Evolutionary conservation across 2,888 invertebrate species (phyloP).

Genomic region (Lampropteryx suffumata): DNA sequence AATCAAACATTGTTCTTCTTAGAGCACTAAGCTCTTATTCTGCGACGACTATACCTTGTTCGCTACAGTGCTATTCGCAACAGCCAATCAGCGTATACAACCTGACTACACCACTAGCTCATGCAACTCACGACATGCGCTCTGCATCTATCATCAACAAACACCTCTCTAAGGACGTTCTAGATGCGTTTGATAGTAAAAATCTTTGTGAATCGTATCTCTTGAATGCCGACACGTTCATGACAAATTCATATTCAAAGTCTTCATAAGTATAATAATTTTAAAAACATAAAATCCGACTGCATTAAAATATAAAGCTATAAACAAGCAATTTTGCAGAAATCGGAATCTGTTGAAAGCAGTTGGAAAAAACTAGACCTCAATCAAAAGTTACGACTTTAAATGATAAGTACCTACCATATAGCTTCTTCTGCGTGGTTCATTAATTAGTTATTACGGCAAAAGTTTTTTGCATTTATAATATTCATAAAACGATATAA

Average conservation of each 20-base stretch:
- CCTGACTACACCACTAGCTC: slow-evolving; percentile 29
- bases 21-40: slow-evolving; percentile 32
- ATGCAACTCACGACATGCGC: slow-evolving; percentile 12
- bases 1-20: slow-evolving; percentile 44
- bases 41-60: slow-evolving; percentile 4
- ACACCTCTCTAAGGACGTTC: slow-evolving; percentile 42
- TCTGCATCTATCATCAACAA: slow-evolving; percentile 51
- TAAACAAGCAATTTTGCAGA: no score
- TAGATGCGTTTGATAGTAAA: slow-evolving; percentile 43
- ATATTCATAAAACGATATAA: no score
- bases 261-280: no score
- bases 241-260: slow-evolving; percentile 25
- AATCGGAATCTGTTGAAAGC: no score
- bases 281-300: no score
- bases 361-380: no score
- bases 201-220: slow-evolving; percentile 56
- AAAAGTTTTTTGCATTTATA: no score
- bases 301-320: no score
- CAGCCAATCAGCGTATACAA: slow-evolving; percentile 40
- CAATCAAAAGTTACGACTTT: no score
- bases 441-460: no score
- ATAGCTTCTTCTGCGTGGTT: no score
- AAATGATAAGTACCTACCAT: no score
- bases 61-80: slow-evolving; percentile 36
- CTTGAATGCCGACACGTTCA: slow-evolving; percentile 40